Conservation (phyloP, 2,113 vertebrate species). For the Geothlypis trichas region DNA sequence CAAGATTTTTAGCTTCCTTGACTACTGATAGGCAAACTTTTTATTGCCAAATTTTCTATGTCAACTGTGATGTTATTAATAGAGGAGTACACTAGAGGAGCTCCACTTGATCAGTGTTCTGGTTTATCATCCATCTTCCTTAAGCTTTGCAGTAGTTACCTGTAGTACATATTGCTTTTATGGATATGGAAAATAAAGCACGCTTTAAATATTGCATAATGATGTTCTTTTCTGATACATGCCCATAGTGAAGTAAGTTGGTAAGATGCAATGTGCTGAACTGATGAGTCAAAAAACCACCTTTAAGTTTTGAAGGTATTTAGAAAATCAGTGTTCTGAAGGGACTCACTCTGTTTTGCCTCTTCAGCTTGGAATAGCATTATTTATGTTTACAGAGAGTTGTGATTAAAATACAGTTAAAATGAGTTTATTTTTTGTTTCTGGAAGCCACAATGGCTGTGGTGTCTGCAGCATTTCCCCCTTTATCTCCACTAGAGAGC, state of each 20-base stretch:
- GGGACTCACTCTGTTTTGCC: background rate
- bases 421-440: background rate
- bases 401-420: background rate
- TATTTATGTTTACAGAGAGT: background rate
- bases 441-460: background rate
- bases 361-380: background rate
- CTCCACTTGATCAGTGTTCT: accelerated
- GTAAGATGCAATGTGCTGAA: background rate
- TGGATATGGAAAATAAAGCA: background rate
- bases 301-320: background rate
- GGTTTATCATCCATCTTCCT: background rate
- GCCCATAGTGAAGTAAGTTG: accelerated
- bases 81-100: background rate
- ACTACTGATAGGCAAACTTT: background rate
- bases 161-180: background rate
- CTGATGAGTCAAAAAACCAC: background rate
- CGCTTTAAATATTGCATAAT: background rate
- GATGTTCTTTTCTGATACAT: background rate
- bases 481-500: background rate
- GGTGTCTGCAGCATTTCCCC: background rate
- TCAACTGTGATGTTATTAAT: background rate
- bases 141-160: background rate
- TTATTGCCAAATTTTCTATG: background rate
- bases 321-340: background rate
- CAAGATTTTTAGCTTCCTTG: background rate